phyloP scores from a whole-genome alignment of 2,797 vertebrate genomes.

The Smutsia gigantea region DNA sequence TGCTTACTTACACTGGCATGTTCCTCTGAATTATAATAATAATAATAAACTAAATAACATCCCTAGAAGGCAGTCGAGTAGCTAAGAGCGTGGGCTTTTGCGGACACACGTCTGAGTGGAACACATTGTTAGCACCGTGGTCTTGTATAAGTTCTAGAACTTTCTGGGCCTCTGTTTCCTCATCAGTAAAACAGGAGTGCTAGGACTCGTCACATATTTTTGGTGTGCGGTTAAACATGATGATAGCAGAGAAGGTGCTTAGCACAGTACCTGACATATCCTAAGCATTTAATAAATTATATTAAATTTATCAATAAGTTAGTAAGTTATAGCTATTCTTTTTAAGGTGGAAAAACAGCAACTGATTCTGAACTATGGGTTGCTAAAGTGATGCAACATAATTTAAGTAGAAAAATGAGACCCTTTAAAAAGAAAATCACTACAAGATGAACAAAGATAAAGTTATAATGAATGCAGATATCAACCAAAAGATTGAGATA shows the following conservation, averaged over 20 bases:
- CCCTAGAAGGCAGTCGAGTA: not conserved
- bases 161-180: not conserved
- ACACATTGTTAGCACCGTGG: not conserved
- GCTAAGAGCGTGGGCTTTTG: not conserved
- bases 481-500: constrained; percentile 30
- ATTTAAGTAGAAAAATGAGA: constrained; percentile 55
- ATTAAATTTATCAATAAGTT: not conserved
- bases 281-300: constrained; percentile 38
- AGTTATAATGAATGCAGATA: constrained; percentile 44
- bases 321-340: constrained; percentile 34
- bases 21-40: not conserved
- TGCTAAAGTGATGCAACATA: constrained; percentile 9
- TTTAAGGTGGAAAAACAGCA: constrained; percentile 27
- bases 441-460: constrained; percentile 20
- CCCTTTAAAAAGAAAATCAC: constrained; percentile 40
- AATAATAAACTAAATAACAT: not conserved
- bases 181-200: not conserved
- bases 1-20: not conserved
- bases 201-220: not conserved
- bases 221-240: not conserved
- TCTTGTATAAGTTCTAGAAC: not conserved
- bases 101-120: not conserved
- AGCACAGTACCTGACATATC: not conserved
- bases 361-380: not conserved
- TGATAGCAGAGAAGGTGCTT: not conserved